These are phyloP conservation scores for Anisognathus igniventris DNA, from an alignment of 2,797 vertebrate genomes.

Conservation along the genomic window DNA sequence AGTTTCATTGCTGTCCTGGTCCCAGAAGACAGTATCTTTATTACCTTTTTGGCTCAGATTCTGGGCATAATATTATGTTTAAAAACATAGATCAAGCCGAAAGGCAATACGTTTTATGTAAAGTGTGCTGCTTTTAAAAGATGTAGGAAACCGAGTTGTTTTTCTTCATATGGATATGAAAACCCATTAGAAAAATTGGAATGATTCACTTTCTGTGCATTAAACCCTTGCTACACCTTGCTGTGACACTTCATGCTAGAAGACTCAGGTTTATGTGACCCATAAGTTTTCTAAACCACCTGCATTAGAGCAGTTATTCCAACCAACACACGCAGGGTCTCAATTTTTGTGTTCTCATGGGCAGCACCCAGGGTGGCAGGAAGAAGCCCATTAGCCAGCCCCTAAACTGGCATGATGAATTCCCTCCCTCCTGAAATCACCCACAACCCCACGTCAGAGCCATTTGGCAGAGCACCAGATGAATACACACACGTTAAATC, in stretches of 20 bases:
- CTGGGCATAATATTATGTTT: constrained; percentile 57
- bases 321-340: neutral
- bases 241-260: constrained; percentile 25
- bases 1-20: constrained; percentile 51
- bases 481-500: neutral
- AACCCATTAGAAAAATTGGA: constrained; percentile 61
- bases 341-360: neutral
- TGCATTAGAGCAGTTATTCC: neutral
- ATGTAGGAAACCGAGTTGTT: constrained; percentile 49
- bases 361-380: neutral
- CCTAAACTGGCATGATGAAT: neutral
- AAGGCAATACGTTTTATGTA: constrained; percentile 63
- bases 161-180: constrained; percentile 54
- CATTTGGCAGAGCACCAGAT: neutral
- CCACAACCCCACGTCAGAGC: neutral
- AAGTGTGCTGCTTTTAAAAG: constrained; percentile 63
- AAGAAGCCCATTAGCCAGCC: constrained; percentile 4
- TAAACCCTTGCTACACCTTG: constrained; percentile 49
- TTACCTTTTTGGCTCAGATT: constrained; percentile 61
- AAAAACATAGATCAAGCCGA: constrained; percentile 63
- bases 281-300: constrained; percentile 31
- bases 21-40: constrained; percentile 59
- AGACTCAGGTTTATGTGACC: constrained; percentile 8
- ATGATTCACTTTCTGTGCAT: constrained; percentile 37
- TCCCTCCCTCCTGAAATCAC: neutral